Percentiles rank a stretch among this genome's conserved stretches.
These are phyloP conservation scores for Nettapus auritus DNA, from an alignment of 2,113 vertebrate genomes.

Conservation along the genomic window DNA sequence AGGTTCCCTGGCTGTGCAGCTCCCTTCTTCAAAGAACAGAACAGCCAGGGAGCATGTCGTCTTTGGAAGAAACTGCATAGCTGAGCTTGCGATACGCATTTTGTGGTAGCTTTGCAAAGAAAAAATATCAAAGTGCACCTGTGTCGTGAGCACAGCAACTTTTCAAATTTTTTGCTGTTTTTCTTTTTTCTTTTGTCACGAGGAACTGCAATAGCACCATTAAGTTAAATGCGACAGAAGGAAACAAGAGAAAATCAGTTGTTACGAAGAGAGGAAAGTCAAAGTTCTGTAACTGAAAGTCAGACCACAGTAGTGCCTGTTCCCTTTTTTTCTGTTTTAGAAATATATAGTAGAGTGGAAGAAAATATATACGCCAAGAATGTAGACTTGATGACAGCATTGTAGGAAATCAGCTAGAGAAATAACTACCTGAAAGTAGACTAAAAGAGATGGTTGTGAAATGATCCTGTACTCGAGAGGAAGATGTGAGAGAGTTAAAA, in stretches of 20 bases:
- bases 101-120: background rate
- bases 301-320: background rate
- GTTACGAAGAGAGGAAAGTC: background rate
- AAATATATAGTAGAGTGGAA: background rate
- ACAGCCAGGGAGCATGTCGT: accelerated
- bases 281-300: background rate
- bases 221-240: background rate
- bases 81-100: background rate
- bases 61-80: background rate
- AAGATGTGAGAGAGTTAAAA: background rate
- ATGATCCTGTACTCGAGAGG: background rate
- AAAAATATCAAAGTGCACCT: background rate
- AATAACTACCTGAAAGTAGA: background rate
- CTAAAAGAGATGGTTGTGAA: background rate
- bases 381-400: background rate
- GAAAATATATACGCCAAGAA: background rate
- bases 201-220: background rate
- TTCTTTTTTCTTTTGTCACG: background rate
- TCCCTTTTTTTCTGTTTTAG: background rate
- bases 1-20: background rate
- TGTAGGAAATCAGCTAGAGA: background rate
- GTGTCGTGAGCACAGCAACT: background rate
- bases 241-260: background rate
- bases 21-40: background rate
- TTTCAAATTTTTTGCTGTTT: background rate